phyloP scores from a whole-genome alignment of 2,113 vertebrate species.

The Chionis minor region DNA sequence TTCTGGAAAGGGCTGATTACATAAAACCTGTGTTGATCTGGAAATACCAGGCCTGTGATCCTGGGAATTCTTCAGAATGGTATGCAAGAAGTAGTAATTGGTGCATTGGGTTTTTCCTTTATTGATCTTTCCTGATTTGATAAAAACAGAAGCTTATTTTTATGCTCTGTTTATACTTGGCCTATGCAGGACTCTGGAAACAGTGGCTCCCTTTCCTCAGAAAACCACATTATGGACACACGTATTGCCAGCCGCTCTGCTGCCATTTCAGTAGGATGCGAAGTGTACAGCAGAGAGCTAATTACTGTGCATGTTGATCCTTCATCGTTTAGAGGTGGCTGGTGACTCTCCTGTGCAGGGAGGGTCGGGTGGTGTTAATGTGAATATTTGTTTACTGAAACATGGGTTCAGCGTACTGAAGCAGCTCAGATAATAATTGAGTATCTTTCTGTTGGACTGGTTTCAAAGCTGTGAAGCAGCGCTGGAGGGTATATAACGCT shows the following conservation, averaged over 20 bases:
- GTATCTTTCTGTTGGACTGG: not conserved
- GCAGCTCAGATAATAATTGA: not conserved
- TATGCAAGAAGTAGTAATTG: not conserved
- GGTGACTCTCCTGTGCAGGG: not conserved
- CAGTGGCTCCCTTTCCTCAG: not conserved
- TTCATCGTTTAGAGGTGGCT: not conserved
- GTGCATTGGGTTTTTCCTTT: not conserved
- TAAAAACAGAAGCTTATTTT: not conserved
- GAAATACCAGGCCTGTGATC: not conserved
- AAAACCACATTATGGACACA: fast-evolving
- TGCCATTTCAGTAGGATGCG: not conserved
- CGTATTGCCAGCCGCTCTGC: not conserved
- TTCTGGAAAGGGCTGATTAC: not conserved
- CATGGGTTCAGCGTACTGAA: not conserved
- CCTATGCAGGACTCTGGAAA: not conserved
- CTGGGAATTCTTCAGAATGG: not conserved
- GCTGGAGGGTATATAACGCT: not conserved
- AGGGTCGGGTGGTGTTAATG: not conserved
- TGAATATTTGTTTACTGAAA: not conserved
- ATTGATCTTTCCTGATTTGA: not conserved
- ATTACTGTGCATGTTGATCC: not conserved
- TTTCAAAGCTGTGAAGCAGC: not conserved
- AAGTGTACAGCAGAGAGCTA: not conserved
- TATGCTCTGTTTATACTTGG: not conserved
- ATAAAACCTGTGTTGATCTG: not conserved